Base-by-base conservation (phyloP, 2,888 invertebrate species). In the Megastigmus dorsalis region DNA sequence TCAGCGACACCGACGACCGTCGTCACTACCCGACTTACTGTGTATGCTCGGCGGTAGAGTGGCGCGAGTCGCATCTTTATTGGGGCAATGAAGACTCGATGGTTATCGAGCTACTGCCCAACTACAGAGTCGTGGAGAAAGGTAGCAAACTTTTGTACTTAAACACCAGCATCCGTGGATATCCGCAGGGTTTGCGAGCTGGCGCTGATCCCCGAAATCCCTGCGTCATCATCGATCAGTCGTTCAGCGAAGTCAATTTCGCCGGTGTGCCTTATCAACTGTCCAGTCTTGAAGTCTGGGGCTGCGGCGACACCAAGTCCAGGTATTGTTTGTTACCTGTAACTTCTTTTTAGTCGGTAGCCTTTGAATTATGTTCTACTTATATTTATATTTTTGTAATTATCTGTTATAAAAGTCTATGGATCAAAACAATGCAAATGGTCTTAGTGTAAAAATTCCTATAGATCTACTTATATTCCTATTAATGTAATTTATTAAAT, bases 1-100 rank as follows among this genome's bases (percentile, higher is more conserved):
- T 90, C 41, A 82, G 78, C 50, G 68, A 80, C 2, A 81, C 83
- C 2, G 82, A 80, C 6, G 81, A 91, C 74, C 91, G 90, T 0
- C 88, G 89, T 5, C 81, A 86, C 33, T 92, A 91, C 23, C 91
- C 93, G 77, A 91, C 94, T 75, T 93, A 95, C 82, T 96, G 95
- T 84, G 88, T 97, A 68, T 95, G 94, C 30, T 89, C 93, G 9
- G 92, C 95, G 13, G 89, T 89, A 73, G 97, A 96, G 88, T 97
- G 97, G 97, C 92, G 93, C 80, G 97, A 95, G 88, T 93, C 94
- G 3, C 93, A 95, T 88, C 90, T 93, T 59, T 96, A 95, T 89
- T 95, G 95, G 92, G 97, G 97, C 50, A 91, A 92, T 2, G 92
- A 93, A n/a, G 94, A 95, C 74, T 91, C 93, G 76, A 92, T 93